Evolutionary conservation across 2,888 invertebrate species (phyloP).

Genomic region (Megastigmus dorsalis): DNA sequence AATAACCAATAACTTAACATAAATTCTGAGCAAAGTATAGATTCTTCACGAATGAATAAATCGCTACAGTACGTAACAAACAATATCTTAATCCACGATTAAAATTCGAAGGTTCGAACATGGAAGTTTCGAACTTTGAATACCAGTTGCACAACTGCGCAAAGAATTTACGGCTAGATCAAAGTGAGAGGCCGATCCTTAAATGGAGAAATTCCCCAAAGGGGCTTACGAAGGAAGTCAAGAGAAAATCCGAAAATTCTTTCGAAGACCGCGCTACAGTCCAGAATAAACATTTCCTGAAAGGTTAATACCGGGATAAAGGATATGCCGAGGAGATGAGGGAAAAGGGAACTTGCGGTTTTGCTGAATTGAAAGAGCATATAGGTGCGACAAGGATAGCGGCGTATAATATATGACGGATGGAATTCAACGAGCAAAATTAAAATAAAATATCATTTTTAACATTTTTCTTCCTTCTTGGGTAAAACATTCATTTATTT

Average conservation of each 20-base stretch:
- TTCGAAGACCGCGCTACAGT: slow-evolving; percentile 62
- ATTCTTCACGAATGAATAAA: no score
- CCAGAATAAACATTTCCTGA: slow-evolving; percentile 70
- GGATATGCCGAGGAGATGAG: slow-evolving; percentile 51
- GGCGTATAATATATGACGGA: no score
- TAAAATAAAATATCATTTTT: not conserved
- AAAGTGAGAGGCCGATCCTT: not conserved
- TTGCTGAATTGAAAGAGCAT: slow-evolving; percentile 65
- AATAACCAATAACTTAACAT: no score
- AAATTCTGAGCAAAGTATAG: no score
- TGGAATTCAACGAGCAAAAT: no score
- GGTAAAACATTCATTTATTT: no score
- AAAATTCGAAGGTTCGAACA: not conserved
- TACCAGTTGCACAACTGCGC: not conserved
- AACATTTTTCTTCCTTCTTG: no score
- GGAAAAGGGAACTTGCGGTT: slow-evolving; percentile 67
- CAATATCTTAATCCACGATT: not conserved
- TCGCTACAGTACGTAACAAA: no score
- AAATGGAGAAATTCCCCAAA: slow-evolving; percentile 7
- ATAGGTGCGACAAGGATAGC: slow-evolving; percentile 54
- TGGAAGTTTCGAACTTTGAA: not conserved
- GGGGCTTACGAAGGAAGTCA: slow-evolving; percentile 15
- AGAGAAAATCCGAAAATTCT: slow-evolving; percentile 65
- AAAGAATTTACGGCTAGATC: slow-evolving; percentile 1
- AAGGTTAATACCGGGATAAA: slow-evolving; percentile 66